phyloP scores from a whole-genome alignment of 2,797 vertebrate genomes.

The Galagoides demidoff region DNA sequence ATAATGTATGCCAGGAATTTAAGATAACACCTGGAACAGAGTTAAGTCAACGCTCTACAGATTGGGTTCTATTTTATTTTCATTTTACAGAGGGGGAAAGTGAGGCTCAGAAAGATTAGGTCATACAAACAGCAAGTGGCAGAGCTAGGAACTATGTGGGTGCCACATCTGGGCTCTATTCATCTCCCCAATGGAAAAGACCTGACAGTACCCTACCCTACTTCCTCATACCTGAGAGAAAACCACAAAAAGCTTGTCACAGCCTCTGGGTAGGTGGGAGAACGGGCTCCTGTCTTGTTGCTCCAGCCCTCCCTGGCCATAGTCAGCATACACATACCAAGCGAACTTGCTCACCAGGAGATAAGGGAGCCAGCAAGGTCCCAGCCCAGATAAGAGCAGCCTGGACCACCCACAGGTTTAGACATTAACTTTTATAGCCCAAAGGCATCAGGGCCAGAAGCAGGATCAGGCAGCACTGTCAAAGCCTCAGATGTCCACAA shows the following conservation, averaged over 20 bases:
- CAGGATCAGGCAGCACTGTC: neutral
- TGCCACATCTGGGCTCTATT: neutral
- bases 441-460: neutral
- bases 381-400: neutral
- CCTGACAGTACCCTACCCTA: neutral
- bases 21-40: neutral
- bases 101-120: neutral
- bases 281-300: neutral
- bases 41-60: neutral
- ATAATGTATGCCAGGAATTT: neutral
- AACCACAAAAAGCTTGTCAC: neutral
- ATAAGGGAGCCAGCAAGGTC: constrained; percentile 49
- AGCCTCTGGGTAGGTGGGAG: neutral
- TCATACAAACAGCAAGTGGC: neutral
- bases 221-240: neutral
- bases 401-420: neutral
- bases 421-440: neutral
- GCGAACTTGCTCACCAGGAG: neutral
- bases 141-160: neutral
- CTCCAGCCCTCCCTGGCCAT: neutral
- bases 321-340: neutral
- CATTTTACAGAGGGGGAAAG: neutral
- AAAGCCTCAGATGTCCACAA: neutral
- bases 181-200: neutral
- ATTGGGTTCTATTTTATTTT: neutral